Percentiles rank a stretch among this genome's conserved stretches.
phyloP scores from a whole-genome alignment of 2,888 invertebrate species.

The Mactromeris polynyma region DNA sequence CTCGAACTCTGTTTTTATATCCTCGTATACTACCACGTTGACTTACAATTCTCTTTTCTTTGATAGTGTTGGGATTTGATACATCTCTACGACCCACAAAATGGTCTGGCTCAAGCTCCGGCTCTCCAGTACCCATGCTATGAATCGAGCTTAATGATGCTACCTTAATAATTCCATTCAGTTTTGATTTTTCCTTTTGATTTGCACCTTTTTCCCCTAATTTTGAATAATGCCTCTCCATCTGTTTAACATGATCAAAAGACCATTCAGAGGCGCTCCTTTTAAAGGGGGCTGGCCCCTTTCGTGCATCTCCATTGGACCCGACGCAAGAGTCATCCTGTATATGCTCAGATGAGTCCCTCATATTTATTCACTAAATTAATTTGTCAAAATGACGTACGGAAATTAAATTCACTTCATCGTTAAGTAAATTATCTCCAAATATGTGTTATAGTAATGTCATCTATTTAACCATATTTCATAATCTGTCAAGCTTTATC shows the following conservation, averaged over 20 bases:
- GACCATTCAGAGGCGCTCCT: slow-evolving; percentile 56
- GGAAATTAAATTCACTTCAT: not conserved
- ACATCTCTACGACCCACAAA: slow-evolving; percentile 81
- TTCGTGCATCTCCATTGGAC: slow-evolving; percentile 27
- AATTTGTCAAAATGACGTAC: not conserved
- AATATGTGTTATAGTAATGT: not conserved
- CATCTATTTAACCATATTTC: not conserved
- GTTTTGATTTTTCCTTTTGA: slow-evolving; percentile 35
- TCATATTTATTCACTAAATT: slow-evolving; percentile 28
- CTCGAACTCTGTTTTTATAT: slow-evolving; percentile 96
- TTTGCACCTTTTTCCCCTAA: slow-evolving; percentile 54
- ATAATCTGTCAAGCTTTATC: slow-evolving; percentile 16
- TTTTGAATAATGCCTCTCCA: slow-evolving; percentile 70
- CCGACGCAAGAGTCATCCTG: slow-evolving; percentile 48
- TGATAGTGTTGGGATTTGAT: slow-evolving; percentile 73
- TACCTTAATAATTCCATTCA: slow-evolving; percentile 54
- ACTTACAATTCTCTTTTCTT: slow-evolving; percentile 91
- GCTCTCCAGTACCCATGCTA: slow-evolving; percentile 22
- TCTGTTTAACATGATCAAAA: slow-evolving; percentile 55
- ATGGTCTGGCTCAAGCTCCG: slow-evolving; percentile 50
- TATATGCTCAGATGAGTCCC: slow-evolving; percentile 49
- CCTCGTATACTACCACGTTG: slow-evolving; percentile 97
- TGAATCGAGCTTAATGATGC: slow-evolving; percentile 56
- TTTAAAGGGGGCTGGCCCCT: slow-evolving; percentile 36
- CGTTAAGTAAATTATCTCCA: not conserved